A percentile compares a stretch with the other conserved stretches of the same genome.
Conservation (phyloP, 2,888 invertebrate genomes). For the Conus canariensis region DNA sequence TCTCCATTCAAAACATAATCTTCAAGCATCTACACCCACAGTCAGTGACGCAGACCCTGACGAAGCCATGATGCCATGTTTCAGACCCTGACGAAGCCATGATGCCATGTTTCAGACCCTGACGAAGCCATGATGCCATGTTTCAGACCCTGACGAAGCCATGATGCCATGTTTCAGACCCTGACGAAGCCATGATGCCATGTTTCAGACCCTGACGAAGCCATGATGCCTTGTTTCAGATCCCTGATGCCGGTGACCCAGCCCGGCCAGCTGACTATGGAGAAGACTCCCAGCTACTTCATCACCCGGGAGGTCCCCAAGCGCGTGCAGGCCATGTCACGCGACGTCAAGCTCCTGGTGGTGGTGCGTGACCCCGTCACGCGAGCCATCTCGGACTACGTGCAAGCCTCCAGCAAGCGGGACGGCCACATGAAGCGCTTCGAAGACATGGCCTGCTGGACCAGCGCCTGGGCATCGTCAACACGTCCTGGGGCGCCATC, state of each 20-base stretch:
- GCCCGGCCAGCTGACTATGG: constrained; percentile 92
- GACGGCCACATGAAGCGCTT: constrained; percentile 64
- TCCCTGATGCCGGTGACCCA: constrained; percentile 92
- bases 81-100: too few species aligned
- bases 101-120: too few species aligned
- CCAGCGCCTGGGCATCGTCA: constrained; percentile 85
- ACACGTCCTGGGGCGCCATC: constrained; percentile 90
- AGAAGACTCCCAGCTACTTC: constrained; percentile 96
- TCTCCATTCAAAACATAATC: too few species aligned
- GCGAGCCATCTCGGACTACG: constrained; percentile 94
- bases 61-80: too few species aligned
- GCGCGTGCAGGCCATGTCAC: constrained; percentile 90
- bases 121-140: too few species aligned
- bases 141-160: too few species aligned
- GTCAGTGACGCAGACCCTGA: not conserved
- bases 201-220: too few species aligned
- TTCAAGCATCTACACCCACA: too few species aligned
- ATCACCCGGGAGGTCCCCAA: constrained; percentile 91
- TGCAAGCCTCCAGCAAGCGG: constrained; percentile 83
- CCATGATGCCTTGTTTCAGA: constrained; percentile 71
- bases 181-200: too few species aligned
- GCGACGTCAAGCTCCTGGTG: constrained; percentile 88
- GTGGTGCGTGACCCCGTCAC: constrained; percentile 94
- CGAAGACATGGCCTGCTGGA: constrained; percentile 81
- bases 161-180: too few species aligned